A percentile compares a stretch with the other conserved stretches of the same genome.
Conservation (phyloP, 1,140 invertebrate genomes). For the Periplaneta americana region DNA sequence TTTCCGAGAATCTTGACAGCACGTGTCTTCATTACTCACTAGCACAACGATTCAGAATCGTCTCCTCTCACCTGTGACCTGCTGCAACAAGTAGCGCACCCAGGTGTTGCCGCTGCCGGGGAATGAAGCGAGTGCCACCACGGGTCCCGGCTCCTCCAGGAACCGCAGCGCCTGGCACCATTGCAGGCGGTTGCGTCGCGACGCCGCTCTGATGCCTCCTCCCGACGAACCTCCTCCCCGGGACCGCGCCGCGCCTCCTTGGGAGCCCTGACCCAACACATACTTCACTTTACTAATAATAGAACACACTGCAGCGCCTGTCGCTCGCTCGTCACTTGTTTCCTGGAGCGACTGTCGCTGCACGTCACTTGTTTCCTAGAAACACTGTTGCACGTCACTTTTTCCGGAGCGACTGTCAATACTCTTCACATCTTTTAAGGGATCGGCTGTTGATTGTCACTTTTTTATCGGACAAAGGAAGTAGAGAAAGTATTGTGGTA, state of each 20-base stretch:
- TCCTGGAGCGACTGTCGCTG: no score
- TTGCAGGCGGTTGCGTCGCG: slow-evolving; percentile 34
- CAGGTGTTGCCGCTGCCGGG: slow-evolving; percentile 78
- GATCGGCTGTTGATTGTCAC: no score
- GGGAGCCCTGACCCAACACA: not conserved
- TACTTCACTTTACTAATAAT: not conserved
- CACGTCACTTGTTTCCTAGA: no score
- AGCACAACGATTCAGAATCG: no score
- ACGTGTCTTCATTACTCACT: no score
- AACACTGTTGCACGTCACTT: no score
- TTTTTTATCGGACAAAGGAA: no score
- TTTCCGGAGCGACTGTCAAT: no score
- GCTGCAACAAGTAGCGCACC: slow-evolving; percentile 69
- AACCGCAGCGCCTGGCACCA: slow-evolving; percentile 44
- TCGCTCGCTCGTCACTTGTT: not conserved
- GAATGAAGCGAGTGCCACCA: slow-evolving; percentile 62
- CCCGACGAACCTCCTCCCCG: not conserved
- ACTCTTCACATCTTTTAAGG: no score
- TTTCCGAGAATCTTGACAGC: no score
- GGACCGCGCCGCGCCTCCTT: not conserved
- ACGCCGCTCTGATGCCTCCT: slow-evolving; percentile 1
- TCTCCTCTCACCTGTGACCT: slow-evolving; percentile 64
- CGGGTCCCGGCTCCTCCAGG: slow-evolving; percentile 34
- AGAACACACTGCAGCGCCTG: not conserved
- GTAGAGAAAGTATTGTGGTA: no score